Evolutionary conservation across 2,113 vertebrate species (phyloP).

Genomic region (Mobula hypostoma): DNA sequence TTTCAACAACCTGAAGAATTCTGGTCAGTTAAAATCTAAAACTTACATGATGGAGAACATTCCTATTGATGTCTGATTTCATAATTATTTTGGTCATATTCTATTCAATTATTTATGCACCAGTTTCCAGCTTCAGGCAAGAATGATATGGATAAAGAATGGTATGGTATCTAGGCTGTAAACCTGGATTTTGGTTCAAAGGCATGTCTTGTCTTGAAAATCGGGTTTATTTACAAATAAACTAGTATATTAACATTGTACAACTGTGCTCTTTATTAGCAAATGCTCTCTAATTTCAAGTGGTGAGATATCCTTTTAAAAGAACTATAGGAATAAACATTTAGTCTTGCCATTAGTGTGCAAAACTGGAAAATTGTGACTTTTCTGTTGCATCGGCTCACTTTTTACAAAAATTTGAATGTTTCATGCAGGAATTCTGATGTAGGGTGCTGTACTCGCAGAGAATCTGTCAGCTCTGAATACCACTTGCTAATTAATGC

Average conservation of each 20-base stretch:
- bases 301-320: background rate
- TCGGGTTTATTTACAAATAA: too few relatives aligned
- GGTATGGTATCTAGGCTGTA: too few relatives aligned
- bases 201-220: too few relatives aligned
- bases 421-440: background rate
- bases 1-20: background rate
- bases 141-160: too few relatives aligned
- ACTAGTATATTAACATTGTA: too few relatives aligned
- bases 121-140: too few relatives aligned
- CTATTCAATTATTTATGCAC: too few relatives aligned
- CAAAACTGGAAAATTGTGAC: background rate
- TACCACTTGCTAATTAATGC: background rate
- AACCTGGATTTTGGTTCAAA: too few relatives aligned
- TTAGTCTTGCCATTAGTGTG: background rate
- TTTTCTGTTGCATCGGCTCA: background rate
- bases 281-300: too few relatives aligned
- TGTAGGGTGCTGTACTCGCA: background rate
- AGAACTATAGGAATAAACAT: background rate
- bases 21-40: background rate
- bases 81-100: too few relatives aligned
- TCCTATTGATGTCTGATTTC: too few relatives aligned
- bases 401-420: background rate
- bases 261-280: too few relatives aligned
- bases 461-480: background rate
- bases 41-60: background rate